Percentiles rank a stretch among this genome's conserved stretches.
Evolutionary conservation across 2,113 vertebrate species (phyloP).

Genomic region (Progne subis): DNA sequence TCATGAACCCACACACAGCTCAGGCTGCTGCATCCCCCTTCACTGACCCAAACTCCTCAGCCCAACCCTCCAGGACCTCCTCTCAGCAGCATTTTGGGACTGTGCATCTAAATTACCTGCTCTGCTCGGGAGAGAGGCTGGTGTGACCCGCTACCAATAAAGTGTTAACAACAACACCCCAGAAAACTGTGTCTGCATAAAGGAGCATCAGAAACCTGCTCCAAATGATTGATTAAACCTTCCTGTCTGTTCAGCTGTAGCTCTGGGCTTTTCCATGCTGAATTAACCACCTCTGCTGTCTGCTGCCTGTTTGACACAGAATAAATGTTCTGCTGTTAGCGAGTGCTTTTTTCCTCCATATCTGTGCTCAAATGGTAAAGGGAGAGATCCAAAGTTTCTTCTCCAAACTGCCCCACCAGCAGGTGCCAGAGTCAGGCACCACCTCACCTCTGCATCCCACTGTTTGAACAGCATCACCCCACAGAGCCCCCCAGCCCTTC

Average conservation of each 20-base stretch:
- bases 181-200: neutral
- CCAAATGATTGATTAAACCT: neutral
- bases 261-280: neutral
- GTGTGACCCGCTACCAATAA: neutral
- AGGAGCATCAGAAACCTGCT: neutral
- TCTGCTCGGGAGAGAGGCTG: neutral
- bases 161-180: neutral
- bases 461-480: neutral
- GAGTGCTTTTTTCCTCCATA: neutral
- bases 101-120: neutral
- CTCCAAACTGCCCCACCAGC: neutral
- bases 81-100: neutral
- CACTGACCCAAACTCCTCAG: neutral
- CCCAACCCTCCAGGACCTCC: neutral
- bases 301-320: neutral
- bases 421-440: neutral
- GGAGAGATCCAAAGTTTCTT: neutral
- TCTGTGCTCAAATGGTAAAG: neutral
- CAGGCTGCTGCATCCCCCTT: neutral
- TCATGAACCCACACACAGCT: neutral
- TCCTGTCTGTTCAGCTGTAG: neutral
- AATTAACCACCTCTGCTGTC: neutral
- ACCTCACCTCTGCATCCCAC: neutral
- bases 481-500: neutral
- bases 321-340: neutral